Evolutionary conservation across 2,888 invertebrate species (phyloP), one percentile per base, ranked within the genome.

Genomic region (Mechanitis messenoides): DNA sequence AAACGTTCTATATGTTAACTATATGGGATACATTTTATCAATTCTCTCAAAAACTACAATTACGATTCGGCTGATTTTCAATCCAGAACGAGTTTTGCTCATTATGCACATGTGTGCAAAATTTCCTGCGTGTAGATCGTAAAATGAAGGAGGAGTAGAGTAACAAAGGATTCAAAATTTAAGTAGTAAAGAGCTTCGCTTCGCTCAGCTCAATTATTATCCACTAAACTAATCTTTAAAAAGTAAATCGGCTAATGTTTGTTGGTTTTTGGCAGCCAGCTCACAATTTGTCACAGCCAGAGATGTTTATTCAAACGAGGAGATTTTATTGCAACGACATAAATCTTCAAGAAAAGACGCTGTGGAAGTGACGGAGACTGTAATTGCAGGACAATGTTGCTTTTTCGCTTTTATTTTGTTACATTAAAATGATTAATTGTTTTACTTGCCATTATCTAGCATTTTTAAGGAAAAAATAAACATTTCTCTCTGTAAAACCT

Each of bases 291-390:
- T 88, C 85, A 88, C 85, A 78, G 80, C 77, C 77, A 76, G 72
- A 81, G 83, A 86, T 88, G 86, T 87, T 88, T 87, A 88, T 88
- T 87, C 88, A 86, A 87, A 87, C 83, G 83, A 84, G 79, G 81
- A 83, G 81, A 85, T 87, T 87, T 87, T 86, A 87, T 88, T 86
- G 85, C 84, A 84, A 85, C 79, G 79, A 84, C 83, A 86, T 87
- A 84, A 87, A 86, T 86, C 84, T 85, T 81, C 72, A 69, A 65
- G 72, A 72, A 73, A 79, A 79, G 78, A 77, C 80, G 79, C 78
- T 80, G 81, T 84, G 81, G 79, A 76, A 85, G 79, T 83, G 84
- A 83, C 83, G 78, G 74, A 76, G 74, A 71, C 74, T 79, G 80
- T 82, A 83, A 84, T 82, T 80, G 77, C 69, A 76, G 78, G 72